These are phyloP conservation scores for Mormyrus proboscirostris DNA, from an alignment of 2,797 vertebrate species.

Conservation along the genomic window DNA sequence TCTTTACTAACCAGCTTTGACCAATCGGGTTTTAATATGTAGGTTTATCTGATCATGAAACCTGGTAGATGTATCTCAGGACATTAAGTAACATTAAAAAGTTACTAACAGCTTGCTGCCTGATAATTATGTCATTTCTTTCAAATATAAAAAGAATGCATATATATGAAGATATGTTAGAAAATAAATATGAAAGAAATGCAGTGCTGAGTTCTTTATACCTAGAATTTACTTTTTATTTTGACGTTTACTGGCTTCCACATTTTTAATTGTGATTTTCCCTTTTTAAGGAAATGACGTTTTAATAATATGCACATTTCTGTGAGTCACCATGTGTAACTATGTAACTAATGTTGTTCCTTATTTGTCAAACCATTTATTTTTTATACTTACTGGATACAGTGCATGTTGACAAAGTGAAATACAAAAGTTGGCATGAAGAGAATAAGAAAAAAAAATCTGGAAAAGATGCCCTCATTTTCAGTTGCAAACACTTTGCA, in stretches of 20 bases:
- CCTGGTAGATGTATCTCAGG: neutral
- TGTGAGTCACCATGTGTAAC: neutral
- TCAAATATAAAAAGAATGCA: neutral
- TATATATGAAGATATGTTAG: neutral
- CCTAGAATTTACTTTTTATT: neutral
- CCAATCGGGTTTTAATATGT: neutral
- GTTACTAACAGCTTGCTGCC: neutral
- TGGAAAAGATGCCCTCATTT: slow-evolving; percentile 48
- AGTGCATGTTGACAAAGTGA: neutral
- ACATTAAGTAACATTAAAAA: neutral
- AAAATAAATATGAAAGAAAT: neutral
- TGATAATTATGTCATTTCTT: neutral
- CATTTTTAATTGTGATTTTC: neutral
- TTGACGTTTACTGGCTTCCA: neutral
- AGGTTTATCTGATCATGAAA: neutral
- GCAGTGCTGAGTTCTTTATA: neutral
- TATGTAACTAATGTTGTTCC: neutral
- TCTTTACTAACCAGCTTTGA: neutral
- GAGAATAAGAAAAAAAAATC: slow-evolving; percentile 36
- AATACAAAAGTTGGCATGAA: neutral
- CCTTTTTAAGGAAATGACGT: neutral
- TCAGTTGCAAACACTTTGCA: slow-evolving; percentile 59
- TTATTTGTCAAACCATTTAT: neutral
- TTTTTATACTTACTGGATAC: neutral
- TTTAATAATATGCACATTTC: neutral